Base-by-base conservation (phyloP, 2,113 vertebrate species). In the Jacana jacana region DNA sequence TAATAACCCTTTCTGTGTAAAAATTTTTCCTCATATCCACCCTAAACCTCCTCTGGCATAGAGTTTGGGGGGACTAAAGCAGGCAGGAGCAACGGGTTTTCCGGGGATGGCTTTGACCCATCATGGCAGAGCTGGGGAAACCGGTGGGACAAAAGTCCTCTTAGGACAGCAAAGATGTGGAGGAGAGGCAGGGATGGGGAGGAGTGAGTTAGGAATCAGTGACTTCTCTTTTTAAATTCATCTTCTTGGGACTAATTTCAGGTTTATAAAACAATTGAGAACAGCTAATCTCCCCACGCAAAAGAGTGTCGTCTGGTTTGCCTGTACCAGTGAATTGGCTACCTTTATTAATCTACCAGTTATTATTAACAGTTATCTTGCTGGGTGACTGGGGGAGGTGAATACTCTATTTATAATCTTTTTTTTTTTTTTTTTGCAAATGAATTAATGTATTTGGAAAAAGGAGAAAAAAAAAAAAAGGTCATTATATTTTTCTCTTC, bases 311-410 rank as follows among this genome's bases (percentile, higher is more conserved):
- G 17, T 77, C 57, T 96, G 55, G 10, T 91, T 92, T 86, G 19
- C 71, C 75, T 78, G 52, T 95, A 76, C 51, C 69, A 81, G 64
- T 63, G 64, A 95, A 94, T 81, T 69, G 57, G 76, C 61, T 91
- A 78, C 80, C 42, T 90, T 78, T 78, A 61, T 86, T 81, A 75
- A 88, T 75, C 39, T 76, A 55, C 64, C 28, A 54, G 68, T 93
- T 94, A 91, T 93, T 96, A 91, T 71, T 90, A 93, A 89, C 52
- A 85, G 40, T 81, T 88, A 44, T 71, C 60, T 71, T 84, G 48
- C 80, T 1, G 13, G 55, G 27, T 81, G 72, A 46, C 69, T 81
- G 86, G 57, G 23, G 51, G 60, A 86, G 82, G 60, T 83, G 35
- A 64, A 68, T 79, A 78, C 77, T 91, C 68, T 91, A 84, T 93